Conservation (phyloP, 2,888 invertebrate species). For the Lypha dubia region DNA sequence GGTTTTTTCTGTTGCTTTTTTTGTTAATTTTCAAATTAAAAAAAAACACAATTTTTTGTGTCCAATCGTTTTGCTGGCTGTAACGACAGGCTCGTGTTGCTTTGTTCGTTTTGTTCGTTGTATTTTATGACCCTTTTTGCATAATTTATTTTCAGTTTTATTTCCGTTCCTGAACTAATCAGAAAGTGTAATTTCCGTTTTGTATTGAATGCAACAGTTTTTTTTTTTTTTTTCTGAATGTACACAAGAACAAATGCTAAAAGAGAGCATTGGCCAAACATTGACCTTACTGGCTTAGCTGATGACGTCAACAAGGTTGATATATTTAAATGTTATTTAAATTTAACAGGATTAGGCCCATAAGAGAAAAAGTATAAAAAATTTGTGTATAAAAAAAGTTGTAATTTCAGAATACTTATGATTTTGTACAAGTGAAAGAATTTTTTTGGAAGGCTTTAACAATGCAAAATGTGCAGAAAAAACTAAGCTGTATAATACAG, state of each 20-base stretch:
- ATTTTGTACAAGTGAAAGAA: too few species aligned
- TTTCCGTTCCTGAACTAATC: constrained; percentile 83
- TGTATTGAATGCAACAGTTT: constrained; percentile 75
- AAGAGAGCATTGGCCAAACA: constrained; percentile 50
- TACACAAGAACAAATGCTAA: constrained; percentile 8
- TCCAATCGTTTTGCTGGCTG: constrained; percentile 1
- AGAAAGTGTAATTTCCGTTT: constrained; percentile 84
- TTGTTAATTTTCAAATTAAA: background rate
- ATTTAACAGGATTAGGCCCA: background rate
- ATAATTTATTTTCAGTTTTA: constrained; percentile 84
- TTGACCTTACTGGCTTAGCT: constrained; percentile 54
- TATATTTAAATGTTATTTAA: background rate
- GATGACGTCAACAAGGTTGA: constrained; percentile 40
- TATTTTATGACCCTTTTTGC: constrained; percentile 75
- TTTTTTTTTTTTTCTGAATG: constrained; percentile 45
- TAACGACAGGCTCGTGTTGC: constrained; percentile 26
- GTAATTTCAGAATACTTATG: too few species aligned
- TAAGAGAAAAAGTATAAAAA: background rate
- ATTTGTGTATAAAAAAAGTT: too few species aligned
- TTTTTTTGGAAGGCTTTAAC: too few species aligned
- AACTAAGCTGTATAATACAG: too few species aligned
- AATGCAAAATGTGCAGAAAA: too few species aligned
- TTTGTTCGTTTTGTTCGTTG: constrained; percentile 41
- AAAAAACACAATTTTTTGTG: background rate
- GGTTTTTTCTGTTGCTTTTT: background rate